Percentiles rank a stretch among this genome's conserved stretches.
These are phyloP conservation scores for Caenorhabditis plicata DNA, from an alignment of 2,888 invertebrate genomes.

Conservation along the genomic window DNA sequence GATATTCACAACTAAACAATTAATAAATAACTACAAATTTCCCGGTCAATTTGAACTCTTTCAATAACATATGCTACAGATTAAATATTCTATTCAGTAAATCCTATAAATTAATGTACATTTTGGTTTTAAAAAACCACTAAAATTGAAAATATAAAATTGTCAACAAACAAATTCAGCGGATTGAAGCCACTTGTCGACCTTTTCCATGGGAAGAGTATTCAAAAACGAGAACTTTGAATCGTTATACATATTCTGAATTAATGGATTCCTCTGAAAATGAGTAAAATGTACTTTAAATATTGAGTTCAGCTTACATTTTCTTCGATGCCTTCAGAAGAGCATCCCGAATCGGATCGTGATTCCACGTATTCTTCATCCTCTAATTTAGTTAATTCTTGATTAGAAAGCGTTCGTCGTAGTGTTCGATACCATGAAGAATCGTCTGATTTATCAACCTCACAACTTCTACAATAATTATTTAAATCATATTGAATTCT, in stretches of 20 bases:
- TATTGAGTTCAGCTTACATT: neutral
- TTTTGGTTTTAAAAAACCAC: neutral
- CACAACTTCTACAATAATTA: no score
- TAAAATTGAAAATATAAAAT: neutral
- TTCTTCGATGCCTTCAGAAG: neutral
- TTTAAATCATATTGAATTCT: no score
- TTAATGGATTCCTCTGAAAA: neutral
- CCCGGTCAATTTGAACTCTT: no score
- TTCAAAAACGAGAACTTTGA: constrained; percentile 28
- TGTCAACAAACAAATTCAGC: constrained; percentile 26
- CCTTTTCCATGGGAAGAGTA: constrained; percentile 32
- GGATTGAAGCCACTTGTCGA: constrained; percentile 28
- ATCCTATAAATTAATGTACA: neutral
- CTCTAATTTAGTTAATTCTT: neutral
- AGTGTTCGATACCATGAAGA: no score
- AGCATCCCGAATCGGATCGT: constrained; percentile 21
- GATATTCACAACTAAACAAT: no score
- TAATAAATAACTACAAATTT: no score
- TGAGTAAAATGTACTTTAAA: neutral
- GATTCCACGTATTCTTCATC: neutral
- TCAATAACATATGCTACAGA: no score
- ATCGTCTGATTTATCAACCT: no score
- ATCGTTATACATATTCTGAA: constrained; percentile 33
- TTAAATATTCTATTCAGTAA: no score
- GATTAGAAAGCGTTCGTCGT: neutral